phyloP scores from a whole-genome alignment of 2,113 vertebrate genomes.

The Lepidothrix coronata region DNA sequence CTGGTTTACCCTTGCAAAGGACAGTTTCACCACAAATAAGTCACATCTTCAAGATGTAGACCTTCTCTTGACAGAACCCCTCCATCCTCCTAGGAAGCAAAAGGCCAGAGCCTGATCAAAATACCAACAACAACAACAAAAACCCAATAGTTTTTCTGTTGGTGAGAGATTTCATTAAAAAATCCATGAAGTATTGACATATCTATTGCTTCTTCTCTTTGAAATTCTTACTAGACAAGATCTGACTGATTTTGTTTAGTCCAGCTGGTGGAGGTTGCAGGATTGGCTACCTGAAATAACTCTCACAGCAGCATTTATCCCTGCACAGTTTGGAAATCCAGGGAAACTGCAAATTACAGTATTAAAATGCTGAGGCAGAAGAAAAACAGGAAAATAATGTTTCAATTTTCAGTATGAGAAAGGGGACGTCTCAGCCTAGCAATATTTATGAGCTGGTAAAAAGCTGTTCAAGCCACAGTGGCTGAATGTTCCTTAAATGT shows the following conservation, averaged over 20 bases:
- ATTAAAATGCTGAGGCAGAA: background rate
- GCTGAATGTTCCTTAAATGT: slow-evolving; percentile 29
- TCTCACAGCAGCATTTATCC: background rate
- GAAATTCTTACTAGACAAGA: slow-evolving; percentile 13
- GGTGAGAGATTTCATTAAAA: background rate
- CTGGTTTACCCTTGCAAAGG: background rate
- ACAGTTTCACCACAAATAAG: background rate
- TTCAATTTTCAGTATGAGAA: background rate
- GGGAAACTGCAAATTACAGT: background rate
- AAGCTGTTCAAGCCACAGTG: slow-evolving; percentile 17
- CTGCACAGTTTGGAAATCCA: background rate
- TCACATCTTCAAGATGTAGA: background rate
- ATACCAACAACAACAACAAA: background rate
- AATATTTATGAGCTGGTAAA: slow-evolving; percentile 54
- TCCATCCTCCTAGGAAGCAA: background rate
- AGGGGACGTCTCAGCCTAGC: background rate
- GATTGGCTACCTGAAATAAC: slow-evolving; percentile 1
- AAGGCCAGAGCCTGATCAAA: background rate
- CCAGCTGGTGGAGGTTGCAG: background rate
- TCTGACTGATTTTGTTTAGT: slow-evolving; percentile 6
- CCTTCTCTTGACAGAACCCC: background rate
- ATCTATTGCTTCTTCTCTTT: slow-evolving; percentile 15
- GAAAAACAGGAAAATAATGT: background rate
- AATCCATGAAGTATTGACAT: slow-evolving; percentile 27
- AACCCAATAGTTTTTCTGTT: background rate